Evolutionary conservation across 1,140 invertebrate species (phyloP), one percentile per base, ranked within the genome.

Genomic region (Drosophila sp.): DNA sequence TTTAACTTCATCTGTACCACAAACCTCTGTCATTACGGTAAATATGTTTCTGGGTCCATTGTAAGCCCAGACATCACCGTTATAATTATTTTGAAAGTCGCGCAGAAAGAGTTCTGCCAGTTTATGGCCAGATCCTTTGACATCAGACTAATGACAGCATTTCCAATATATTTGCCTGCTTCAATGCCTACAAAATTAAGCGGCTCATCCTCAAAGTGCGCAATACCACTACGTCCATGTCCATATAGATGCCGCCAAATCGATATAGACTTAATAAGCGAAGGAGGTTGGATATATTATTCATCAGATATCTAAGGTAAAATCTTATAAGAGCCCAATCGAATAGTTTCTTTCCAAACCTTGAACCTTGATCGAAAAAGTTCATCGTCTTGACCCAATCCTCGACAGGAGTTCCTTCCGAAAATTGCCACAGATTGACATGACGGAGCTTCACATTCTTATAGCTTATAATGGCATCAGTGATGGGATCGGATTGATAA

Each of bases 361-460:
- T 21, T 4, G 21, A 21, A 21, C 21, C 21, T 21, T 1, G 21
- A 21, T 21, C 21, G 21, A 21, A 21, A 21, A 1, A 21, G 21
- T 21, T 21, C 21, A 4, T 21, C 21, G 1, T 21, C 21, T 21
- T 21, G 1, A 21, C 21, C 21, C 21, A 21, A 21, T 21, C 21
- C 21, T 21, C 21, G 4, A 21, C 21, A 21, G 21, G 21, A 21
- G 21, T 21, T 2, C 21, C 21, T 21, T 21, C 21, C 4, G 21
- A 1, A 21, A 21, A 21, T 21, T 4, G 21, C 21, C 21, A 21
- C 13, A 94, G 92, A 84, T 94, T 92, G 0, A 95, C 71, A 72
- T 93, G 91, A 5, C 92, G 70, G 2, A 96, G 89, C 57, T 93
- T 91, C 0, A 96, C 72, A 81, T 96, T 96, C 0, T 89, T 63